Evolutionary conservation across 1,140 invertebrate species (phyloP), one percentile per base, ranked within the genome.

Genomic region (Colletes gigas): DNA sequence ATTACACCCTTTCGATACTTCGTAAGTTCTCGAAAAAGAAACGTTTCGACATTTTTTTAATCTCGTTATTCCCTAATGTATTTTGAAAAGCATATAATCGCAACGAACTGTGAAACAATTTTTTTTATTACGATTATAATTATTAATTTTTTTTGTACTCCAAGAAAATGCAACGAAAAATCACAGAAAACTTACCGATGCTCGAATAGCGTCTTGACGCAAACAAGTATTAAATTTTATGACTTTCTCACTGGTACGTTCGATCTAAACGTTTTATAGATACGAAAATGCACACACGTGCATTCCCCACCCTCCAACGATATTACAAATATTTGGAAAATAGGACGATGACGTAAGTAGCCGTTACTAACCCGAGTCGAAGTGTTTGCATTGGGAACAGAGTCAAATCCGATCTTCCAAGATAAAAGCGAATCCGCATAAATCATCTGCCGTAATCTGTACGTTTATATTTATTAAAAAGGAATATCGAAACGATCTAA

Each of bases 251-350:
- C 3, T 19, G 12, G 52, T 52, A 5, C 9, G 3, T 19, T 14
- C 15, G 39, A 76, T 17, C 2, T 9, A 17, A 76, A 12, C 63
- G 6, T n/a, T 57, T 47, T 12, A n/a, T 10, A 10, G 1, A 4
- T 7, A 14, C 14, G 19, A n/a, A 59, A 57, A 68, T 59, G 19
- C 2, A 68, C 5, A 15, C 30, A 19, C 50, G 19, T 21, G 59
- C 17, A 21, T 62, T 5, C 30, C 12, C 30, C 60, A 30, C 30
- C 60, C 60, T 17, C 19, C 30, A 15, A 17, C 14, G 52, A 65
- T 65, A 55, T 55, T 14, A 41, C 6, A 30, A 78, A 73, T 78
- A 73, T 65, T 57, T 73, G 50, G 30, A 65, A 72, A 65, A 73
- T 55, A 55, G 59, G 6, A 59, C 59, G 59, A 50, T 63, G 39